phyloP scores from a whole-genome alignment of 2,888 invertebrate species.

The Unio delphinus region DNA sequence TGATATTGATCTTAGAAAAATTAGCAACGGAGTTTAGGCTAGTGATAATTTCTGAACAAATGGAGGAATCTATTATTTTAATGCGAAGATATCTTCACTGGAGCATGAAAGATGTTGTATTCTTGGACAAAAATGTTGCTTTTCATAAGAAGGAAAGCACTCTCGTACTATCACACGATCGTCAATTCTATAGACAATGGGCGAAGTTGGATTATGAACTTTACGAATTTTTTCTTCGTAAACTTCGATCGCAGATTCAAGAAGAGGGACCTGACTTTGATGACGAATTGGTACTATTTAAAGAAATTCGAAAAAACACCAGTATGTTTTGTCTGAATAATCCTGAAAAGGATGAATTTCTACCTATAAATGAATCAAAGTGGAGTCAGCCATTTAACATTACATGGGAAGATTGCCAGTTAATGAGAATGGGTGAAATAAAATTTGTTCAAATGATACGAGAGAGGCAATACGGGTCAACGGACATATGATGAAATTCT shows the following conservation, averaged over 20 bases:
- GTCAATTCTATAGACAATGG: conserved; percentile 22
- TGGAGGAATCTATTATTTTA: conserved; percentile 48
- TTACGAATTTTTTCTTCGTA: conserved; percentile 16
- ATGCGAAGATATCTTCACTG: conserved; percentile 39
- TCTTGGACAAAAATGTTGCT: conserved; percentile 23
- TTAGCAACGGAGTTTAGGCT: conserved; percentile 43
- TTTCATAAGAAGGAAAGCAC: conserved; percentile 21
- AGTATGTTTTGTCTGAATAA: too few relatives aligned
- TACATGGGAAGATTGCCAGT: too few relatives aligned
- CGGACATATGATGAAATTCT: too few relatives aligned
- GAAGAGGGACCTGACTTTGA: too few relatives aligned
- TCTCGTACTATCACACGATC: conserved; percentile 17
- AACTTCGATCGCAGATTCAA: too few relatives aligned
- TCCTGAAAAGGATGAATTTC: too few relatives aligned
- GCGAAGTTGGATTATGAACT: conserved; percentile 23
- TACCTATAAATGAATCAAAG: too few relatives aligned
- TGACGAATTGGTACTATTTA: too few relatives aligned
- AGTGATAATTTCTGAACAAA: conserved; percentile 42
- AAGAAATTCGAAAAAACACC: too few relatives aligned
- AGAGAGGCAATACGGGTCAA: neutral
- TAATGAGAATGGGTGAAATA: too few relatives aligned
- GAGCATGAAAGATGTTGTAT: conserved; percentile 45
- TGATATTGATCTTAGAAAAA: conserved; percentile 31
- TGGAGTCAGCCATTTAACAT: too few relatives aligned
- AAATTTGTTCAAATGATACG: conserved; percentile 28